Base-by-base conservation (phyloP, 35 echinoderm and acorn worm species). In the Lytechinus pictus region DNA sequence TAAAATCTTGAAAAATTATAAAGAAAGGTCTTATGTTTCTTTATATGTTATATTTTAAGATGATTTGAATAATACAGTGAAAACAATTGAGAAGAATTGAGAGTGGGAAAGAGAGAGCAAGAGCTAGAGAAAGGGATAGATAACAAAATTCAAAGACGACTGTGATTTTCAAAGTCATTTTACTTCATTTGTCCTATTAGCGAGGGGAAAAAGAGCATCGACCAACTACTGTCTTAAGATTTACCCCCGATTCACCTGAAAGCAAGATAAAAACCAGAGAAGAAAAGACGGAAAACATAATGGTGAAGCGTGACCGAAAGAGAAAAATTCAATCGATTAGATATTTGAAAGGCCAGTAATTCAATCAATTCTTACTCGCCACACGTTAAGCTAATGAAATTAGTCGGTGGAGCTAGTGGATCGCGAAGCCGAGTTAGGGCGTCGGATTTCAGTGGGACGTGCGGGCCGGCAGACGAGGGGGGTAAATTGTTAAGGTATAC, bases 301-400 rank as follows among this genome's bases (percentile, higher is more conserved):
- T 93, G 92, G 92, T 54, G 53, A 44, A 93, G 92, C 92, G 92
- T 93, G 92, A 93, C 92, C 92, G 92, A 93, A 55, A 93, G 92
- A 93, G 92, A 93, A 93, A 93, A 93, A 53, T 93, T 93, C 92
- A 33, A 93, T 93, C 92, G 92, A 93, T 93, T 93, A 93, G 92
- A 93, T 93, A 93, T 93, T 93, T 93, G 92, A 93, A 93, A 93
- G 92, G 92, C 52, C 52, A 27, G 92, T 93, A 93, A 93, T 93
- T 93, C 54, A 93, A 93, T 93, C 92, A 93, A 93, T 57, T 93
- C 92, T 93, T 93, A 93, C 92, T 93, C 92, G 92, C 92, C 92
- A 93, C 92, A 93, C 92, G 92, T 93, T 93, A 93, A 93, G 92
- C 92, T 93, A 93, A 93, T 93, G 92, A 93, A 93, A 93, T 93